These are phyloP conservation scores for Rhaphigaster nebulosa DNA, from an alignment of 2,888 invertebrate genomes.

Conservation along the genomic window DNA sequence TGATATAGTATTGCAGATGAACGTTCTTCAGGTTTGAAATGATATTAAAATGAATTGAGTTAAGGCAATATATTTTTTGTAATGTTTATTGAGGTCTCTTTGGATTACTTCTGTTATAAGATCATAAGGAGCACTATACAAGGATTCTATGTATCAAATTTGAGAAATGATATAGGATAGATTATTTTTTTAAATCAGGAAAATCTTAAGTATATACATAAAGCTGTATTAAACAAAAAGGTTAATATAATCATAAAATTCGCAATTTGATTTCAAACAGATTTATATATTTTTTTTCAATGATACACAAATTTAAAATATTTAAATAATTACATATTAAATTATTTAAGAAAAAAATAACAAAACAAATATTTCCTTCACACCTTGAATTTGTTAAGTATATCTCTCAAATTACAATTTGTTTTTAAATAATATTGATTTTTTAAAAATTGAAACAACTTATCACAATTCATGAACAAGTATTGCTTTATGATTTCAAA, in stretches of 20 bases:
- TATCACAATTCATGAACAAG: neutral
- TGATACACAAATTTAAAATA: neutral
- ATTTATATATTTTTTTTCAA: neutral
- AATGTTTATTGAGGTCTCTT: too few relatives aligned
- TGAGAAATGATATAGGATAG: neutral
- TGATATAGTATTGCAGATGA: too few relatives aligned
- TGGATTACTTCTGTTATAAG: too few relatives aligned
- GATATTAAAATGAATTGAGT: too few relatives aligned
- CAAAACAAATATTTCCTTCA: neutral
- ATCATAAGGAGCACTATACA: too few relatives aligned
- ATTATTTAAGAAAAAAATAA: neutral
- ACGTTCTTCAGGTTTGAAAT: too few relatives aligned
- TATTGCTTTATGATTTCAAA: neutral
- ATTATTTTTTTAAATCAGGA: neutral
- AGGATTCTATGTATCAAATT: too few relatives aligned
- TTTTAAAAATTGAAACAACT: neutral
- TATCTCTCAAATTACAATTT: neutral
- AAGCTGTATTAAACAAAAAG: neutral
- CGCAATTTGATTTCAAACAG: neutral
- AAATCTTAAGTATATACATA: neutral
- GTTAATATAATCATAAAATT: too few relatives aligned
- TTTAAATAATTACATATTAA: neutral
- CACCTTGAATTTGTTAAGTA: neutral
- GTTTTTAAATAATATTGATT: neutral
- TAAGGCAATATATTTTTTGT: too few relatives aligned